These are phyloP conservation scores for Pollenia angustigena DNA, from an alignment of 2,888 invertebrate genomes.

Conservation along the genomic window DNA sequence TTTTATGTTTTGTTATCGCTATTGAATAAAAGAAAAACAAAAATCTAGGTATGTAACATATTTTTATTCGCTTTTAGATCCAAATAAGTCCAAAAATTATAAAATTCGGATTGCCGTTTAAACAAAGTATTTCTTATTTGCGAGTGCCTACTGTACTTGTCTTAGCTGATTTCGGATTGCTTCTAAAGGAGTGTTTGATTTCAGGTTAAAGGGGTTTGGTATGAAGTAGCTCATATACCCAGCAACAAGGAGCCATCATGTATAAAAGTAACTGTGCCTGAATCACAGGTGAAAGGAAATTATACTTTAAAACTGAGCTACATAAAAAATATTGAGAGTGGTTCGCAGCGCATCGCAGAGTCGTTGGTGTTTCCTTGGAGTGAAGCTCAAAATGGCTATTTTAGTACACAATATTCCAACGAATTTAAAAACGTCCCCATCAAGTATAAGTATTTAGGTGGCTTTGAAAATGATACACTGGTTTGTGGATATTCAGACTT, in stretches of 20 bases:
- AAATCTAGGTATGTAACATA: not conserved
- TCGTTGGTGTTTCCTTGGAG: constrained; percentile 75
- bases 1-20: too few relatives aligned
- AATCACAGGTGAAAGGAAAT: constrained; percentile 16
- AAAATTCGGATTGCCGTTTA: too few relatives aligned
- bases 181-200: not conserved
- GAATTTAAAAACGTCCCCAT: constrained; percentile 20
- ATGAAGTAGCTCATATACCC: constrained; percentile 74
- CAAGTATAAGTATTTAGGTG: constrained; percentile 74
- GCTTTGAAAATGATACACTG: constrained; percentile 50
- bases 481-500: constrained; percentile 75
- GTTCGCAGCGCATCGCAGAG: constrained; percentile 67
- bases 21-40: not conserved
- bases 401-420: constrained; percentile 69
- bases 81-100: too few relatives aligned
- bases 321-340: constrained; percentile 71
- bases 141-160: too few relatives aligned
- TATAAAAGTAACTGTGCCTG: constrained; percentile 64
- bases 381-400: constrained; percentile 73
- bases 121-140: too few relatives aligned
- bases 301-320: constrained; percentile 74
- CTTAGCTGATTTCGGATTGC: not conserved
- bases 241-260: constrained; percentile 71
- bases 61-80: too few relatives aligned
- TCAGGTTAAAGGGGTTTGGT: constrained; percentile 75